Evolutionary conservation across 2,797 vertebrate species (phyloP).

Genomic region (Lepus townsendii): DNA sequence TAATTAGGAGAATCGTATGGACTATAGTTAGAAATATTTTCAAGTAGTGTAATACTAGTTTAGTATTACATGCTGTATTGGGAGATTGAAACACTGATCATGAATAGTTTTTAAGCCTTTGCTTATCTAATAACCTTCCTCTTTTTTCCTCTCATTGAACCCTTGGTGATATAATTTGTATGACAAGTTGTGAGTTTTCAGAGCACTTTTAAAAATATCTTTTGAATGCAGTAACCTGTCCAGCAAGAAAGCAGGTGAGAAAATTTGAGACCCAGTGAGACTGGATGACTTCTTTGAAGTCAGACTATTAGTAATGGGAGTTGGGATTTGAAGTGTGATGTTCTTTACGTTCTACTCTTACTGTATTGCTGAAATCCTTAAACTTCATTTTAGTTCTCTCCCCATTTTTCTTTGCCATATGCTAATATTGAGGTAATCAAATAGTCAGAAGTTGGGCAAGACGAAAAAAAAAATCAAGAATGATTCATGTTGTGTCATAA

Average conservation of each 20-base stretch:
- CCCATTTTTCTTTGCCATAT: not conserved
- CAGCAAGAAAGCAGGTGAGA: constrained; percentile 15
- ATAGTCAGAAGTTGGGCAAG: constrained; percentile 43
- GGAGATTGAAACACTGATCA: not conserved
- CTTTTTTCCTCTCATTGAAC: not conserved
- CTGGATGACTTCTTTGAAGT: constrained; percentile 52
- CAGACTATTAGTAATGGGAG: constrained; percentile 50
- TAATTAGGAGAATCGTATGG: not conserved
- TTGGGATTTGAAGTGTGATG: constrained; percentile 18
- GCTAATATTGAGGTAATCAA: constrained; percentile 57
- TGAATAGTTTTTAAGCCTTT: constrained; percentile 44
- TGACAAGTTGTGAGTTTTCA: constrained; percentile 17
- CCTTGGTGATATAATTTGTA: constrained; percentile 26
- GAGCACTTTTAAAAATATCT: not conserved
- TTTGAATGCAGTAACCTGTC: constrained; percentile 42
- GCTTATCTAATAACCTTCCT: not conserved
- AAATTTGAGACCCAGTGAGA: constrained; percentile 30
- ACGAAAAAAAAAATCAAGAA: constrained; percentile 34
- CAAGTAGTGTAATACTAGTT: not conserved
- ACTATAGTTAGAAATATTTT: constrained; percentile 39
- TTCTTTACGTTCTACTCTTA: not conserved
- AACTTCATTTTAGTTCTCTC: constrained; percentile 36
- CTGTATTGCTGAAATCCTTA: not conserved
- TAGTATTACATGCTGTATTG: not conserved
- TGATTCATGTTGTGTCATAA: constrained; percentile 59